Base-by-base conservation (phyloP, 2,797 vertebrate genomes). In the Molossus molossus region DNA sequence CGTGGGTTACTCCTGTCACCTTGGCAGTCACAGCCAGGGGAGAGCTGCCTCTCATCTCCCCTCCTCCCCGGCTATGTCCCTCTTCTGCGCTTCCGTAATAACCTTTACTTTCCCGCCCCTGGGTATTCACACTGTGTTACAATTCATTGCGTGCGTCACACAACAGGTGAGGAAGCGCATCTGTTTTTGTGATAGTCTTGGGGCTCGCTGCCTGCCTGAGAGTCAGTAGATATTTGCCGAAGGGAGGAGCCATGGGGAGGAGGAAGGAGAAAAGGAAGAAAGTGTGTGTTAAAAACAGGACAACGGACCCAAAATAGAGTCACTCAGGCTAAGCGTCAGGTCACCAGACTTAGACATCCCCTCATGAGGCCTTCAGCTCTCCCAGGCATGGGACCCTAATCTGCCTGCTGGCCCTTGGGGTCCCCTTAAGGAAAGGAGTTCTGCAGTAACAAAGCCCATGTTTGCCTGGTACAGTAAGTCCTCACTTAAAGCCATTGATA, bases 21-120 rank as follows among this genome's bases (percentile, higher is more conserved):
- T 48, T 9, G 67, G 17, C 40, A 76, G 11, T 67, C 29, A 33
- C 18, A 9, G 17, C 17, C 33, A 21, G 27, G 2, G 67, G n/a
- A 25, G 80, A 53, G 5, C 15, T n/a, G 48, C 20, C 4, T 45
- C 23, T 6, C 2, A 10, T 13, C 5, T 29, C 40, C 0, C 2
- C 21, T 57, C 17, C 6, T 7, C 17, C 9, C 10, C 58, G 6
- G 2, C 13, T 27, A 1, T 5, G 58, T 1, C 6, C 58, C n/a
- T 85, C 11, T 90, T 45, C n/a, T 12, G 50, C 9, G 0, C 25
- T 81, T 9, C 15, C 53, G 5, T n/a, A 50, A 25, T 40, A 64
- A 50, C n/a, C 13, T 77, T 53, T 40, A 58, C 40, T 90, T 89
- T 72, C 48, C 7, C 9, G 40, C 73, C 29, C 48, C 9, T 40